Base-by-base conservation (phyloP, 2,113 vertebrate species). In the Setophaga coronata region DNA sequence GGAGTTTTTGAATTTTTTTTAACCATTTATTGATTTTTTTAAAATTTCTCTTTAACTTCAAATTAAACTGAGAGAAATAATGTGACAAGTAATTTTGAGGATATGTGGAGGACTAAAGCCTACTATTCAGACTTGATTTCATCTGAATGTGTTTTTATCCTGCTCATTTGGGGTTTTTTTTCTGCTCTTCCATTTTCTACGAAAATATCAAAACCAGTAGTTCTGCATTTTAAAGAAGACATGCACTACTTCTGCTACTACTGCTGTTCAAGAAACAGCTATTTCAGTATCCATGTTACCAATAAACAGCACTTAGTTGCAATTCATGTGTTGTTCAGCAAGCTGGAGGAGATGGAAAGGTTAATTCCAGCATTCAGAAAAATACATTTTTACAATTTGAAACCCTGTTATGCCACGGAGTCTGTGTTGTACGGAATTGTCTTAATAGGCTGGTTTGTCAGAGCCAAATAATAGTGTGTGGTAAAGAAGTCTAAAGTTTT, bases 1-100 rank as follows among this genome's bases (percentile, higher is more conserved):
- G 18, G 2, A 15, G 1, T 3, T 42, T 65, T 72, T 8, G 12
- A 31, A 15, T 0, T 0, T 18, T 10, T 10, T 47, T 61, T 29
- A 84, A 56, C 29, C 33, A 31, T 60, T 31, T 88, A 34, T 40
- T 42, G 13, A 13, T 62, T 38, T 67, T 57, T 43, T 45, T 66
- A 4, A 5, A 57, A 48, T 48, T 79, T 90, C 61, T 70, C 25
- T 81, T 74, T 47, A 56, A 24, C 25, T 24, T 87, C 34, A 34
- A 28, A 66, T 81, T 66, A n/a, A 89, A 87, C 47, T 28, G 65
- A 47, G 24, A 47, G 43, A 36, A 95, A 29, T 51, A 67, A 61
- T 50, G 18, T 73, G 58, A 78, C 54, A 54, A 80, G 31, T 76
- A 53, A 70, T 70, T 94, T 79, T 40, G 40, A 69, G 36, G 14